phyloP scores from a whole-genome alignment of 2,797 vertebrate species.

The Menidia menidia region DNA sequence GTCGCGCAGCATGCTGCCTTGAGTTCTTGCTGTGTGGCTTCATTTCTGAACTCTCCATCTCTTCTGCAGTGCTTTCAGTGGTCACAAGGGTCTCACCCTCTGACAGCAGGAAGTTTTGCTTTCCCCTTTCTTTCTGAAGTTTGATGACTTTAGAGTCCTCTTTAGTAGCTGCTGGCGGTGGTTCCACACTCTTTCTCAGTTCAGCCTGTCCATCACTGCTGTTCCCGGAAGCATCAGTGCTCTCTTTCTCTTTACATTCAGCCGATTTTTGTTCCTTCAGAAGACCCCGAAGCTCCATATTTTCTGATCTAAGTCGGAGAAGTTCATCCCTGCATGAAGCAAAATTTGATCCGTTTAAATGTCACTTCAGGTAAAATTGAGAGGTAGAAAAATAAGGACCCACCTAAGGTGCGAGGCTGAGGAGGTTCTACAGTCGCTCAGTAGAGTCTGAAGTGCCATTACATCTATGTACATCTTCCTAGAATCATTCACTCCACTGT shows the following conservation, averaged over 20 bases:
- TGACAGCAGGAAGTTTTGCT: slow-evolving; percentile 51
- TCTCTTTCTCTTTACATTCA: slow-evolving; percentile 80
- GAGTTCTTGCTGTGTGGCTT: slow-evolving; percentile 44
- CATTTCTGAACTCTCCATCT: slow-evolving; percentile 39
- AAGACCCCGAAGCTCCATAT: slow-evolving; percentile 66
- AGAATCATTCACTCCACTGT: slow-evolving; percentile 31
- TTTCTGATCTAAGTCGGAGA: slow-evolving; percentile 71
- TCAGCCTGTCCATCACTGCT: slow-evolving; percentile 80
- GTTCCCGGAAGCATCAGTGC: slow-evolving; percentile 77
- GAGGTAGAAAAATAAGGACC: slow-evolving; percentile 32
- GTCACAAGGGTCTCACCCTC: slow-evolving; percentile 54
- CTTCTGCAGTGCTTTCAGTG: slow-evolving; percentile 58
- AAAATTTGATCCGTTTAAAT: not conserved
- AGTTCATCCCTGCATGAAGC: slow-evolving; percentile 74
- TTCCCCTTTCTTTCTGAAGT: slow-evolving; percentile 73
- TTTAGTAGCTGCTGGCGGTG: slow-evolving; percentile 77
- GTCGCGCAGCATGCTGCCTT: slow-evolving; percentile 53
- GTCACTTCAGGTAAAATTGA: not conserved
- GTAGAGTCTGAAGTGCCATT: slow-evolving; percentile 71
- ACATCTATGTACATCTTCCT: slow-evolving; percentile 55
- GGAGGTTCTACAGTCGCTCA: slow-evolving; percentile 78
- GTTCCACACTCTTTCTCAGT: slow-evolving; percentile 77
- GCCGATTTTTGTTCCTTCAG: slow-evolving; percentile 79
- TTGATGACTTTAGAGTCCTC: slow-evolving; percentile 71
- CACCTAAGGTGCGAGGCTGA: slow-evolving; percentile 85